Evolutionary conservation across 1,140 invertebrate species (phyloP).

Genomic region (Formica exsecta): DNA sequence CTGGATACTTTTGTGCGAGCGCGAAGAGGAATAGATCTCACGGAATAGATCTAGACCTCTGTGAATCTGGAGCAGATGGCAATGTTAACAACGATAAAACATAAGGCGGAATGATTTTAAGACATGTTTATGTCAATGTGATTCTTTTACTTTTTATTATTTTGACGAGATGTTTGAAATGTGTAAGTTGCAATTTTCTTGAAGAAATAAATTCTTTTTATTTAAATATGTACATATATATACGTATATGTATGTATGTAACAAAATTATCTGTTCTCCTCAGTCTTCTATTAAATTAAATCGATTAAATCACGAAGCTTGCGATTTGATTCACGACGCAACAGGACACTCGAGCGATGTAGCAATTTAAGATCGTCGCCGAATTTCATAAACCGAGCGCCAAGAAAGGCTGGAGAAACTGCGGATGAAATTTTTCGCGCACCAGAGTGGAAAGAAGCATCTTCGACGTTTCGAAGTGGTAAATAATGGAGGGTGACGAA

Average conservation of each 20-base stretch:
- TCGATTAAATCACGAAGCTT: background rate
- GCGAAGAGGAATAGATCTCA: background rate
- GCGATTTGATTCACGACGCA: conserved; percentile 17
- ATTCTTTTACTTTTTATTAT: conserved; percentile 1
- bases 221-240: background rate
- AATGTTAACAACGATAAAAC: background rate
- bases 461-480: conserved; percentile 71
- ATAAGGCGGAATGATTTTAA: background rate
- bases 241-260: too few species aligned
- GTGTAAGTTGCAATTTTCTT: background rate
- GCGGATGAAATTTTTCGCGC: conserved; percentile 67
- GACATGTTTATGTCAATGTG: background rate
- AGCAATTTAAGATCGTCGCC: conserved; percentile 39
- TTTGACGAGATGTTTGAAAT: background rate
- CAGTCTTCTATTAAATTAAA: background rate
- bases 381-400: conserved; percentile 44
- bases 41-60: background rate
- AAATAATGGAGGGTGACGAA: conserved; percentile 78
- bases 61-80: background rate
- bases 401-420: conserved; percentile 27
- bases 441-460: conserved; percentile 65
- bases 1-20: conserved; percentile 14
- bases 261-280: too few species aligned
- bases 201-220: background rate
- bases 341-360: conserved; percentile 35